Base-by-base conservation (phyloP, 2,113 vertebrate species). In the Barbus barbus region DNA sequence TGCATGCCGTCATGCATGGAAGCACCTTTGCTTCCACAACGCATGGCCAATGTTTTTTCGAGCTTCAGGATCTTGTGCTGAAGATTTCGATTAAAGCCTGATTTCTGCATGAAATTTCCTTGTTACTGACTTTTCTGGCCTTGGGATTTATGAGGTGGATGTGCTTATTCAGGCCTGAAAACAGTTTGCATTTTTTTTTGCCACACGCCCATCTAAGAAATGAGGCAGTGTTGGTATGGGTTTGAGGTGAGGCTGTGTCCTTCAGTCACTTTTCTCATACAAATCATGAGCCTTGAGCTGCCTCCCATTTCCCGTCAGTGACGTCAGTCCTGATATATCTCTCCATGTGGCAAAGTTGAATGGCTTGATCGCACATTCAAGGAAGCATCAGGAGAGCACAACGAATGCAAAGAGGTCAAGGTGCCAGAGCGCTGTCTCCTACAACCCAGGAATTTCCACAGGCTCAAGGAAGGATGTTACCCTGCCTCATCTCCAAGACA, bases 311-410 rank as follows among this genome's bases (percentile, higher is more conserved):
- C 63, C 65, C 18, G 16, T 81, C 80, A 38, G 46, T 90, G 89
- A 92, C 90, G 87, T 91, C 88, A 89, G 84, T 78, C 61, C 60
- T 14, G 79, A 56, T 73, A 22, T 84, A 82, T 88, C 82, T 87
- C 83, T 72, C 77, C 48, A 71, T 61, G 26, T 63, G 65, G 60
- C 83, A 20, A 77, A 60, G 72, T 79, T 74, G 74, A 85, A 63
- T 33, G 38, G 65, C 69, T 78, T 78, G 44, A 87, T 69, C 53
- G 24, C 83, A 78, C 65, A 13, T 77, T 82, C 26, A 24, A 73
- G 78, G 36, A 46, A 22, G 36, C 51, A 28, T 65, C 56, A 58
- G 44, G 24, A 67, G 9, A 72, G 26, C 60, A 77, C 36, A 44
- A 56, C 41, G 44, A 48, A 78, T 31, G 26, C 60, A 2, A 73